Conservation (phyloP, 1,140 invertebrate genomes). For the Cephus cinctus region DNA sequence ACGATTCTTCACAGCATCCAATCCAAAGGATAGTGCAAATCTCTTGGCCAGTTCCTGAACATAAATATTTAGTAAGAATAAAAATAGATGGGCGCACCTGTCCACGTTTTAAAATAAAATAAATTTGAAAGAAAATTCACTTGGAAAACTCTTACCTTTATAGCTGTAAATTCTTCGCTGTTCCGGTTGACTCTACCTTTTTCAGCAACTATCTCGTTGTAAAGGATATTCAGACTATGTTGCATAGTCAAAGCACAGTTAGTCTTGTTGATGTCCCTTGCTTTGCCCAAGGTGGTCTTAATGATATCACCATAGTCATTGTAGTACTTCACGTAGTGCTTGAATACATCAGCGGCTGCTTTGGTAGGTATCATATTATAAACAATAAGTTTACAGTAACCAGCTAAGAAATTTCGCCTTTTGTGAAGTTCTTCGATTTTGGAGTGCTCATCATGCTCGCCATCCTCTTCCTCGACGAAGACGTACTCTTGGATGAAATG, state of each 20-base stretch:
- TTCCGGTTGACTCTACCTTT: constrained; percentile 66
- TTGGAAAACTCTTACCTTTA: constrained; percentile 79
- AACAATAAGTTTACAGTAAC: constrained; percentile 96
- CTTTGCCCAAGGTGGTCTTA: constrained; percentile 94
- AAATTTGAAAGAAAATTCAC: background rate
- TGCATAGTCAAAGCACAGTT: constrained; percentile 95
- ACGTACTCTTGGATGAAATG: constrained; percentile 92
- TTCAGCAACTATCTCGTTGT: constrained; percentile 68
- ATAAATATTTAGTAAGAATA: constrained; percentile 31
- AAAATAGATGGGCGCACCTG: constrained; percentile 1
- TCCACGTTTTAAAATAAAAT: too few relatives aligned
- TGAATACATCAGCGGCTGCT: constrained; percentile 91
- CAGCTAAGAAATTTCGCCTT: constrained; percentile 90
- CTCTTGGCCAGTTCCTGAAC: constrained; percentile 88
- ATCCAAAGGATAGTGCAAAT: constrained; percentile 95
- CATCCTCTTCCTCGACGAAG: constrained; percentile 84
- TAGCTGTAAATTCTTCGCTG: constrained; percentile 78
- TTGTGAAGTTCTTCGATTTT: constrained; percentile 96
- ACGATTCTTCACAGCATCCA: constrained; percentile 96
- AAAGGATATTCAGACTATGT: constrained; percentile 84
- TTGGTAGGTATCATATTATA: constrained; percentile 95
- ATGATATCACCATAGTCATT: constrained; percentile 99
- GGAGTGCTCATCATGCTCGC: constrained; percentile 87
- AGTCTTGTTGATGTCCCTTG: constrained; percentile 96
- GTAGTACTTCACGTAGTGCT: constrained; percentile 97